Percentiles rank a stretch among this genome's conserved stretches.
These are phyloP conservation scores for Lepidostoma basale DNA, from an alignment of 1,140 invertebrate genomes.

Conservation along the genomic window DNA sequence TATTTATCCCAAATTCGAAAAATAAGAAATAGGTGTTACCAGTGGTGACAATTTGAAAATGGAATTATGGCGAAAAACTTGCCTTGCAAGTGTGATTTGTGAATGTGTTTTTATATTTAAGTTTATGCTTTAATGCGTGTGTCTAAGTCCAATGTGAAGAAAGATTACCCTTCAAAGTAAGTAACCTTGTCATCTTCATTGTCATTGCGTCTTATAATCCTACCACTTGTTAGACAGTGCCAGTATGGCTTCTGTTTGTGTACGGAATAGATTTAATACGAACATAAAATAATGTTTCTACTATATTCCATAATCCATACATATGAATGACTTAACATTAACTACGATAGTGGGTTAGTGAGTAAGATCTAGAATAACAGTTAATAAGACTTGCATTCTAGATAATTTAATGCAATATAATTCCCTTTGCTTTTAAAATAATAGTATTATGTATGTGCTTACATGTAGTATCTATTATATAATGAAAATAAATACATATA, in stretches of 20 bases:
- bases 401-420: too few species aligned
- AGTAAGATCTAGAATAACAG: too few species aligned
- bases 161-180: constrained; percentile 18
- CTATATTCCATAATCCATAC: neutral
- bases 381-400: too few species aligned
- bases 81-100: too few species aligned
- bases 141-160: constrained; percentile 15
- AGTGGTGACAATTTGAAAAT: too few species aligned
- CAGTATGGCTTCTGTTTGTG: constrained; percentile 11
- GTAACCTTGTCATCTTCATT: constrained; percentile 31
- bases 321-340: neutral
- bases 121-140: constrained; percentile 65
- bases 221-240: neutral
- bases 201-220: constrained; percentile 21
- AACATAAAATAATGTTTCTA: constrained; percentile 16
- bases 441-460: too few species aligned
- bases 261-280: constrained; percentile 6
- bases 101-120: neutral
- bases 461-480: too few species aligned
- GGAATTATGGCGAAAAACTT: too few species aligned
- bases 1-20: too few species aligned
- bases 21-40: too few species aligned
- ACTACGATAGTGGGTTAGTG: neutral
- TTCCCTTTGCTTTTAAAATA: too few species aligned
- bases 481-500: too few species aligned